A percentile compares a stretch with the other conserved stretches of the same genome.
Evolutionary conservation across 1,140 invertebrate species (phyloP).

Genomic region (Stegodyphus mimosarum): DNA sequence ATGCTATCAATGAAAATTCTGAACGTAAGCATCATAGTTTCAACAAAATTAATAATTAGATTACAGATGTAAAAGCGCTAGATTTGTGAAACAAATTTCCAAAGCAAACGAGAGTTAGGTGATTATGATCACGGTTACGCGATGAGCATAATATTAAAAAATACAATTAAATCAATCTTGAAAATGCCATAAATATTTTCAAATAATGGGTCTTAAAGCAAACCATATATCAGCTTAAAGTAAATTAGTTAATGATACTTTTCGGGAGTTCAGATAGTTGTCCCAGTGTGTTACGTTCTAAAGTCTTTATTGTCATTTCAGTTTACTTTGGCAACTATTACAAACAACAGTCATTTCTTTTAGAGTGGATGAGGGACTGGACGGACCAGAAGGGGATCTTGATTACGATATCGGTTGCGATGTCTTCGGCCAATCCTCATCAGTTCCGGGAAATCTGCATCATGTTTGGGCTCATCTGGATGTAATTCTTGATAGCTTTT

Average conservation of each 20-base stretch:
- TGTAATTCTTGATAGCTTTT: constrained; percentile 7
- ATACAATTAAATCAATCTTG: too few relatives aligned
- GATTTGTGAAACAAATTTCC: too few relatives aligned
- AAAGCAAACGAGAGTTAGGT: too few relatives aligned
- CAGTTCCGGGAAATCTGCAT: not conserved
- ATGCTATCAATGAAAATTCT: too few relatives aligned
- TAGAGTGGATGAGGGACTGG: constrained; percentile 8
- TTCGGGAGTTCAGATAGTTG: not conserved
- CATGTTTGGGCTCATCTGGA: not conserved
- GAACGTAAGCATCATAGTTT: too few relatives aligned
- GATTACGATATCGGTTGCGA: not conserved
- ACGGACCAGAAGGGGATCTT: constrained; percentile 4
- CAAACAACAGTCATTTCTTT: not conserved
- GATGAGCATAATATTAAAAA: too few relatives aligned
- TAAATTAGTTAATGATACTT: not conserved
- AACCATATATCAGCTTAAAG: not conserved
- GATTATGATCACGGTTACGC: too few relatives aligned
- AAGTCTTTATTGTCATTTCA: not conserved
- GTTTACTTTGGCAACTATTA: constrained; percentile 15
- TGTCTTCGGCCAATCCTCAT: not conserved
- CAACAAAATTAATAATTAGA: too few relatives aligned
- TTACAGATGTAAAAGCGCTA: too few relatives aligned
- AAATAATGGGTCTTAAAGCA: too few relatives aligned
- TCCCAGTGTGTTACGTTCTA: not conserved
- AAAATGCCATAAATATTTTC: too few relatives aligned